phyloP scores from a whole-genome alignment of 2,113 vertebrate genomes.

The Nerophis ophidion region DNA sequence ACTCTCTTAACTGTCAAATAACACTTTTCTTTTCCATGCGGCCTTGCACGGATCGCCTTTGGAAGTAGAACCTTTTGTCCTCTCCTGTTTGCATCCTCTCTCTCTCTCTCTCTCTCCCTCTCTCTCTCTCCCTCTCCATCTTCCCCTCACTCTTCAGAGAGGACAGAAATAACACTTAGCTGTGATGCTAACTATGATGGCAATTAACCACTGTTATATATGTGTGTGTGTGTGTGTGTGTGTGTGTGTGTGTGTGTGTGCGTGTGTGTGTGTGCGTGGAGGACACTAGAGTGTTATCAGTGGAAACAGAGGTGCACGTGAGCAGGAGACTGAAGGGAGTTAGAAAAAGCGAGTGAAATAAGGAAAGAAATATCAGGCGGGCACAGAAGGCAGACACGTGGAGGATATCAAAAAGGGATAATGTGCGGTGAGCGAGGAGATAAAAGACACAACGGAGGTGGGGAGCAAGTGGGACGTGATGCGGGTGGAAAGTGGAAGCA shows the following conservation, averaged over 20 bases:
- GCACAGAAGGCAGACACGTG: slow-evolving; percentile 33
- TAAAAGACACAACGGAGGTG: slow-evolving; percentile 33
- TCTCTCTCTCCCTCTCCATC: slow-evolving; percentile 1
- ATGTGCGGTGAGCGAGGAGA: slow-evolving; percentile 29
- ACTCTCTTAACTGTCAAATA: slow-evolving; percentile 27
- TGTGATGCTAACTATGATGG: slow-evolving; percentile 42
- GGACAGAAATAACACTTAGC: slow-evolving; percentile 40
- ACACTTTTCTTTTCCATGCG: slow-evolving; percentile 44
- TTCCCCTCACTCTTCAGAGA: slow-evolving; percentile 22
- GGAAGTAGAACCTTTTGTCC: slow-evolving; percentile 13
- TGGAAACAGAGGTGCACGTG: slow-evolving; percentile 66
- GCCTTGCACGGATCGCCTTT: slow-evolving; percentile 34
- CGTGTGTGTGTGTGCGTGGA: slow-evolving; percentile 9
- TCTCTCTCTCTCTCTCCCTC: background rate
- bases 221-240: background rate
- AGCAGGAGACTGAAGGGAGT: slow-evolving; percentile 29
- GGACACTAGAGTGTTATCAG: slow-evolving; percentile 58
- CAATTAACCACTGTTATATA: slow-evolving; percentile 40
- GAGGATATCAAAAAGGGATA: slow-evolving; percentile 39
- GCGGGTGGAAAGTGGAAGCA: slow-evolving; percentile 17
- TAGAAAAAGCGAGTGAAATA: slow-evolving; percentile 38
- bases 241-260: slow-evolving; percentile 4
- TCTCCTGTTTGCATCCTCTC: slow-evolving; percentile 6
- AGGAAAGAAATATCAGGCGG: slow-evolving; percentile 39
- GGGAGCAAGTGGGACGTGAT: slow-evolving; percentile 27